These are phyloP conservation scores for Anaspis maculata DNA, from an alignment of 2,888 invertebrate genomes.

Conservation along the genomic window DNA sequence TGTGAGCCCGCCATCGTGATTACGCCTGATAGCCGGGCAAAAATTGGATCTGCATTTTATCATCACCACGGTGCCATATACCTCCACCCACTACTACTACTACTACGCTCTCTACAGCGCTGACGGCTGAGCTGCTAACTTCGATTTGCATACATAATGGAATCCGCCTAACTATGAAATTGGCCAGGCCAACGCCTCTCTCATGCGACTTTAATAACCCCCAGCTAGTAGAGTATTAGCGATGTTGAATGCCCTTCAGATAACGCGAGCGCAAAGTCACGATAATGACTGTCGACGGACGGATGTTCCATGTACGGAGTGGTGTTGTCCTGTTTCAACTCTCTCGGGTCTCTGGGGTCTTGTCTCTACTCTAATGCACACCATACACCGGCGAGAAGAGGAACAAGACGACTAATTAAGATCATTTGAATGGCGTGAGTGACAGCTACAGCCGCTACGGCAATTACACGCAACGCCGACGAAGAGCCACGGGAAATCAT, in stretches of 20 bases:
- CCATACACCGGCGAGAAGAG: too few species aligned
- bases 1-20: constrained; percentile 34
- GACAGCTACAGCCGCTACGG: constrained; percentile 27
- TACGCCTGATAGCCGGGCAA: constrained; percentile 36
- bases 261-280: constrained; percentile 15
- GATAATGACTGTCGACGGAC: constrained; percentile 18
- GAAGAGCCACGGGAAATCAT: constrained; percentile 19
- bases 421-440: constrained; percentile 31
- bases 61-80: too few species aligned
- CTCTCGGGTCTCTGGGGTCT: too few species aligned
- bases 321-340: too few species aligned
- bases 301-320: constrained; percentile 2
- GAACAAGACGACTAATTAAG: constrained; percentile 31
- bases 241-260: constrained; percentile 10
- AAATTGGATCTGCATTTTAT: constrained; percentile 40
- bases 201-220: constrained; percentile 26
- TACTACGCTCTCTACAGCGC: too few species aligned
- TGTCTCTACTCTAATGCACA: too few species aligned
- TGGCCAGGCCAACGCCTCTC: constrained; percentile 14
- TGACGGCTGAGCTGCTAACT: too few species aligned
- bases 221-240: too few species aligned
- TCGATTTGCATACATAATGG: constrained; percentile 37
- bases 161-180: constrained; percentile 30
- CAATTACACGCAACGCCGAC: constrained; percentile 22
- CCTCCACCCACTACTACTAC: too few species aligned